Percentiles rank a stretch among this genome's conserved stretches.
These are phyloP conservation scores for Kryphioiulus occultus DNA, from an alignment of 2,888 invertebrate species.

Conservation along the genomic window DNA sequence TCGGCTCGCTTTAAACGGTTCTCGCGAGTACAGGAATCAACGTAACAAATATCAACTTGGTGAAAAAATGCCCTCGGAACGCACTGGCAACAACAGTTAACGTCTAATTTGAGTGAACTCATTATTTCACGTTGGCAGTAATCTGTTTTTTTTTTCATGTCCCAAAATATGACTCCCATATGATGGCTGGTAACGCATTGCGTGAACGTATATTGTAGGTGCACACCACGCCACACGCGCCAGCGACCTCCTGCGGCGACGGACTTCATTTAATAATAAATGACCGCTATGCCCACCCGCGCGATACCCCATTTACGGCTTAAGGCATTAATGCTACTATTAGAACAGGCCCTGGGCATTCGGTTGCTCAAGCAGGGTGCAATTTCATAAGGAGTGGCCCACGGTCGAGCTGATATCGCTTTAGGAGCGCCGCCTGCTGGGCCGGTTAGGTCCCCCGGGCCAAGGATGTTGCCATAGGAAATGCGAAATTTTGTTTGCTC, in stretches of 20 bases:
- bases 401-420: neutral
- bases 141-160: neutral
- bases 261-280: slow-evolving; percentile 13
- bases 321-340: neutral
- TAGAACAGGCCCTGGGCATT: neutral
- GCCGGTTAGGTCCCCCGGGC: neutral
- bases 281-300: neutral
- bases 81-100: neutral
- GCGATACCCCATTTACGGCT: neutral
- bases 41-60: neutral
- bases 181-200: neutral
- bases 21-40: neutral
- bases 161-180: slow-evolving; percentile 21
- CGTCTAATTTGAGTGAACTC: slow-evolving; percentile 16
- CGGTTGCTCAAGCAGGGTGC: neutral
- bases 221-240: neutral
- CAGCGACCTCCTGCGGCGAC: slow-evolving; percentile 4
- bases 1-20: neutral
- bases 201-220: neutral
- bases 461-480: neutral
- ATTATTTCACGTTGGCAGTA: slow-evolving; percentile 23
- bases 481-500: neutral
- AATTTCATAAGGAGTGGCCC: neutral
- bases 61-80: neutral
- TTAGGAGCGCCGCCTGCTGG: slow-evolving; percentile 8